phyloP scores from a whole-genome alignment of 2,113 vertebrate species.

The Bos javanicus region DNA sequence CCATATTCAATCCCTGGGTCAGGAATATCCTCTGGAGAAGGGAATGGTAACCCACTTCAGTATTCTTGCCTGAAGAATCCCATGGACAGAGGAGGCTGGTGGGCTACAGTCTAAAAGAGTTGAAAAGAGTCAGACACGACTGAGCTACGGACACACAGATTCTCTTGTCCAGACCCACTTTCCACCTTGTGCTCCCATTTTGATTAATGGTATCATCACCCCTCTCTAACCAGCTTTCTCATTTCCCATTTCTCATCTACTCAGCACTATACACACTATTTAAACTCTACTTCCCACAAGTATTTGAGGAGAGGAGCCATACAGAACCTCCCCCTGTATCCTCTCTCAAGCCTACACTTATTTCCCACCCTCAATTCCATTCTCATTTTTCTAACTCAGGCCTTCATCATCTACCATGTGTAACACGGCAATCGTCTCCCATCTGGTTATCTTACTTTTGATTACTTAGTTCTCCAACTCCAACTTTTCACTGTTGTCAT shows the following conservation, averaged over 20 bases:
- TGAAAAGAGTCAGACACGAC: background rate
- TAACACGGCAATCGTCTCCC: background rate
- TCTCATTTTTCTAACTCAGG: background rate
- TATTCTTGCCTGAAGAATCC: background rate
- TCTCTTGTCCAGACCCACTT: background rate
- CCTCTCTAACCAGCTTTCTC: background rate
- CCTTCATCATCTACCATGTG: background rate
- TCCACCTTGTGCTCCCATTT: background rate
- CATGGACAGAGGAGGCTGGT: background rate
- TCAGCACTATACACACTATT: background rate
- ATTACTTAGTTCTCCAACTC: background rate
- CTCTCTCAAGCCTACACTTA: background rate
- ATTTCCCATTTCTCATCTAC: background rate
- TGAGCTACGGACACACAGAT: background rate
- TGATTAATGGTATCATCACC: background rate
- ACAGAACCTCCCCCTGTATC: background rate
- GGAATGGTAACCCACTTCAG: background rate
- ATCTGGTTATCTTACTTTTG: background rate
- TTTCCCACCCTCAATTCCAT: background rate
- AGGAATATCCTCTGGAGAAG: background rate
- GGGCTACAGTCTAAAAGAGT: background rate
- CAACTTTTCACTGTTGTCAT: background rate
- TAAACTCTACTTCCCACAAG: background rate
- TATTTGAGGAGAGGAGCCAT: background rate
- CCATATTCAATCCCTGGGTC: background rate